Base-by-base conservation (phyloP, 2,888 invertebrate species). In the Zeuzera pyrina region DNA sequence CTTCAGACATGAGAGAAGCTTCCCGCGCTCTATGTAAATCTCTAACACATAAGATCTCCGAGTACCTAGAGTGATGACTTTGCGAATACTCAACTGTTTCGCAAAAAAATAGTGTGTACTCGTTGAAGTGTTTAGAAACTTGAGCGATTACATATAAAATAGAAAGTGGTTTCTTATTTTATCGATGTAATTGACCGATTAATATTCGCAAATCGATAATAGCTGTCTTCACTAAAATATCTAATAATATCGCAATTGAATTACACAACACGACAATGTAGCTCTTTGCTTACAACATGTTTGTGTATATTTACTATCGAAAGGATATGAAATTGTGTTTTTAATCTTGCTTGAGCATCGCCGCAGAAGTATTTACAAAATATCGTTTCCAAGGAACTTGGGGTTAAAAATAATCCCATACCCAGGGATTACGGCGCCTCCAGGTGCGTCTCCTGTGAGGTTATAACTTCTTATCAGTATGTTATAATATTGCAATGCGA, bases 321-420 rank as follows among this genome's bases (percentile, higher is more conserved):
- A n/a, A n/a, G n/a, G n/a, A n/a, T n/a, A n/a, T n/a, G n/a, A n/a
- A n/a, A 28, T 34, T 32, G 28, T 41, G 36, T 47, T 47, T 37
- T 34, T 51, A 57, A 61, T 62, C 59, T 58, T 41, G 41, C 35
- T 47, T 34, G 26, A 45, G 41, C 48, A 61, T 62, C 51, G n/a
- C 57, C 39, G 50, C 57, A 15, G 11, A 53, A 53, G 49, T 53
- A 50, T 57, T 59, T 52, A 55, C 52, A 52, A 48, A 58, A 54
- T 50, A 55, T 46, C 49, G 28, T 39, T 45, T 15, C 41, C 52
- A 52, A 51, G 46, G 52, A 51, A 47, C 49, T 47, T 40, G 45
- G 54, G 57, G 57, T 66, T 70, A 67, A 71, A 70, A 68, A 72
- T 71, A 73, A 64, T 57, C 52, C 49, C 42, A 39, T 31, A 55